phyloP scores from a whole-genome alignment of 2,797 vertebrate species.

The Nannoperca obscura region DNA sequence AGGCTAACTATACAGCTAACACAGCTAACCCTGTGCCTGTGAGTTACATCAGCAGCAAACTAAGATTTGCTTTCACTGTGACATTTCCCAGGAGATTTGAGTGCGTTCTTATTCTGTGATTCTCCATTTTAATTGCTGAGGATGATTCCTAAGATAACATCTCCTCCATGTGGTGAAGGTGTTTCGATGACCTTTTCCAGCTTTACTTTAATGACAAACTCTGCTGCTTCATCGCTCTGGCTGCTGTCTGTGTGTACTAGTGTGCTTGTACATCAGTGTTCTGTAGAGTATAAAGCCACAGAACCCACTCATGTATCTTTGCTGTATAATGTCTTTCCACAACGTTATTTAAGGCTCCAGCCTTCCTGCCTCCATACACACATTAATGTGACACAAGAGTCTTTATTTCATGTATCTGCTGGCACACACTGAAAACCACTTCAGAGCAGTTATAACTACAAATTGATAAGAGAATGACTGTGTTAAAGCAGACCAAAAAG shows the following conservation, averaged over 20 bases:
- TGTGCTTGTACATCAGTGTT: slow-evolving; percentile 6
- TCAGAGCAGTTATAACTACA: neutral
- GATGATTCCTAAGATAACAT: slow-evolving; percentile 66
- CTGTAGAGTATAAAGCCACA: neutral
- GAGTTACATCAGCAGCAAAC: neutral
- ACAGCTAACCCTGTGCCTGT: neutral
- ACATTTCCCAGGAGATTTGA: slow-evolving; percentile 64
- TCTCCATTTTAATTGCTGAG: slow-evolving; percentile 71
- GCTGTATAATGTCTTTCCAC: neutral
- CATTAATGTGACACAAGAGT: neutral
- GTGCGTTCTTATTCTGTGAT: slow-evolving; percentile 27
- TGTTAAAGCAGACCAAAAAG: neutral
- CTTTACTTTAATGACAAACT: slow-evolving; percentile 61
- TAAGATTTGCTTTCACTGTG: slow-evolving; percentile 40
- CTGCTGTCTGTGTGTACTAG: slow-evolving; percentile 9
- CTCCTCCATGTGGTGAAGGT: slow-evolving; percentile 49
- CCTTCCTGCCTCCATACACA: neutral
- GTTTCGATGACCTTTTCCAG: slow-evolving; percentile 73
- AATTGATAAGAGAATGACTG: neutral
- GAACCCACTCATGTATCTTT: neutral
- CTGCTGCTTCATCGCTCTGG: slow-evolving; percentile 13
- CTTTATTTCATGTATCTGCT: neutral
- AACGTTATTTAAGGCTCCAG: neutral
- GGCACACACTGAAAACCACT: neutral
- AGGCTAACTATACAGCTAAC: too few relatives aligned